These are phyloP conservation scores for Neoitamus cyanurus DNA, from an alignment of 2,888 invertebrate species.

Conservation along the genomic window DNA sequence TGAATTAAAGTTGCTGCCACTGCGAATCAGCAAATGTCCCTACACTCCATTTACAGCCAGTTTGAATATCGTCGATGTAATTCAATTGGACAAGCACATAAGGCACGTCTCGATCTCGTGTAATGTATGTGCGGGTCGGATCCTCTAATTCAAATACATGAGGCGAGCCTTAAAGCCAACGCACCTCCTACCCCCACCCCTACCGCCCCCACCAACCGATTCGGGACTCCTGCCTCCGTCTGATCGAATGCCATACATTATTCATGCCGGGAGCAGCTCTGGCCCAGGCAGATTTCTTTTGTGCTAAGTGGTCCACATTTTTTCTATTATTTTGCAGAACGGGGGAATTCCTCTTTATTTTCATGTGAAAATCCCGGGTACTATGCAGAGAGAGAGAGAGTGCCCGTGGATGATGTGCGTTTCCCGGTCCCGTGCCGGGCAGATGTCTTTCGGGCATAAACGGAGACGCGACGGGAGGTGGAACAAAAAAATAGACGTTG, in stretches of 20 bases:
- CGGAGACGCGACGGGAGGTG: neutral
- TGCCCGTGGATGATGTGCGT: neutral
- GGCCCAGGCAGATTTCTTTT: slow-evolving; percentile 29
- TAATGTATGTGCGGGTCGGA: slow-evolving; percentile 16
- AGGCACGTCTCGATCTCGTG: slow-evolving; percentile 8
- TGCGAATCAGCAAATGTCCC: neutral
- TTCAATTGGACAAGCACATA: slow-evolving; percentile 33
- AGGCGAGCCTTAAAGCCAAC: neutral
- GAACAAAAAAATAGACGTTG: neutral
- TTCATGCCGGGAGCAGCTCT: slow-evolving; percentile 29
- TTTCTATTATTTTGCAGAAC: slow-evolving; percentile 21
- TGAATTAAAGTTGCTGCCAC: neutral
- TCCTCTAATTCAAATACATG: slow-evolving; percentile 17
- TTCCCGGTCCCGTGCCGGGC: neutral
- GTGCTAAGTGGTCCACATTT: slow-evolving; percentile 34
- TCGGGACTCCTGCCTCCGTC: neutral
- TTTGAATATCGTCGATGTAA: slow-evolving; percentile 16
- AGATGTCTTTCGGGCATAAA: neutral
- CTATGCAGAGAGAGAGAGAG: neutral
- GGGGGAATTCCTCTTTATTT: neutral
- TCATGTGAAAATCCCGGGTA: slow-evolving; percentile 18
- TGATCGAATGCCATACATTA: slow-evolving; percentile 43
- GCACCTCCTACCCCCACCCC: neutral
- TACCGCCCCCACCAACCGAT: neutral
- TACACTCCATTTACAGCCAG: neutral